A percentile compares a stretch with the other conserved stretches of the same genome.
These are phyloP conservation scores for Apistogramma diplotaenia DNA, from an alignment of 2,113 vertebrate species.

Conservation along the genomic window DNA sequence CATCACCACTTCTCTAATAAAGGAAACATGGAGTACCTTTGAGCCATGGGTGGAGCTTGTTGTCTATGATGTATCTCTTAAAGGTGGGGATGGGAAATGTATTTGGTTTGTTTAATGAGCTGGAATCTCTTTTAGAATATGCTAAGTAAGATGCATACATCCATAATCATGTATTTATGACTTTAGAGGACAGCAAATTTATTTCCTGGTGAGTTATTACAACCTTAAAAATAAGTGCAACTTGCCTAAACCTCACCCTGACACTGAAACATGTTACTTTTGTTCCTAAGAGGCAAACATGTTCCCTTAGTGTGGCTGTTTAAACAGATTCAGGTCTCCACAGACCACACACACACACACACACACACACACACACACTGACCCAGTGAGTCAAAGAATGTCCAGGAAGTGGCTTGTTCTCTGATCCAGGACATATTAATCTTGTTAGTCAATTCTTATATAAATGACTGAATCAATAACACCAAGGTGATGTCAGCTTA, in stretches of 20 bases:
- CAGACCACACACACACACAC: not conserved
- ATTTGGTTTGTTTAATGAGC: constrained; percentile 26
- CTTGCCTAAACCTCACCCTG: not conserved
- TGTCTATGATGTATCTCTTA: constrained; percentile 30
- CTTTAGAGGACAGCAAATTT: not conserved
- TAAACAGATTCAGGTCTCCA: not conserved
- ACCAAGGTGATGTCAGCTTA: constrained; percentile 30
- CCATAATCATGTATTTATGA: not conserved
- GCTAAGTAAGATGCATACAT: not conserved
- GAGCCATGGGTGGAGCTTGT: constrained; percentile 20
- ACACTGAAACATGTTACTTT: not conserved
- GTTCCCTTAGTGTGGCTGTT: not conserved
- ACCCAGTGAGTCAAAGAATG: constrained; percentile 57
- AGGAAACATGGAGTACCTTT: not conserved
- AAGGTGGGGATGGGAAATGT: constrained; percentile 1
- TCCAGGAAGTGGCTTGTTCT: constrained; percentile 39
- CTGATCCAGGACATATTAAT: constrained; percentile 43
- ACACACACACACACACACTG: not conserved
- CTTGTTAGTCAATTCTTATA: constrained; percentile 30
- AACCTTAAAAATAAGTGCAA: not conserved
- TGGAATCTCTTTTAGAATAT: not conserved
- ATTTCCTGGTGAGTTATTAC: not conserved
- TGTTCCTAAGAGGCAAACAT: not conserved
- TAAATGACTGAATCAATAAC: constrained; percentile 49
- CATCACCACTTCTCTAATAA: constrained; percentile 24